Base-by-base conservation (phyloP, 2,113 vertebrate species). In the Callocephalon fimbriatum region DNA sequence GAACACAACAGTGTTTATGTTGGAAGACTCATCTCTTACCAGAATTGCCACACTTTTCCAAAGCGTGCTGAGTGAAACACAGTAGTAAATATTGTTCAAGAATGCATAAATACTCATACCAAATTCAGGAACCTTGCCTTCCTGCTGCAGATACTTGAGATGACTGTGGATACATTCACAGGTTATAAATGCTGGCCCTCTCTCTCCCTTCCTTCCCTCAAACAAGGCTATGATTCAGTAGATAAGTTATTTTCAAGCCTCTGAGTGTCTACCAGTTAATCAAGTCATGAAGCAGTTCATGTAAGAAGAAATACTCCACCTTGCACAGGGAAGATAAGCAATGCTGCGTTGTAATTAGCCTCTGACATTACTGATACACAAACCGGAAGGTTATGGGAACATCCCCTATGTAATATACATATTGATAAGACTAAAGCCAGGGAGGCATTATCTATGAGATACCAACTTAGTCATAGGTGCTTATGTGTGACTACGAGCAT, bases 191-290 rank as follows among this genome's bases (percentile, higher is more conserved):
- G 58, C 53, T 86, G 67, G 37, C 53, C 53, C 59, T 70, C 61
- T 79, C 87, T 74, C 74, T 77, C 68, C 70, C 94, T 95, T 72
- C 87, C 65, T 66, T 80, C 59, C 73, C 94, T 95, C 67, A 91
- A 61, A 61, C 48, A 76, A 70, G 53, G 50, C 85, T 83, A 44
- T 91, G 75, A 96, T 91, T 93, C 83, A 94, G 29, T 3, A 86
- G 48, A 77, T 83, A 77, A 94, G 67, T 63, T 77, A 51, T 29
- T 84, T 86, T 59, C 70, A 92, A n/a, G 32, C 27, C 59, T 66
- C 42, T 32, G 6, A 82, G 29, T 32, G n/a, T 53, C 73, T 65
- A 75, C 23, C 59, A 92, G 61, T 83, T 93, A 63, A 47, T 91
- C 51, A 81, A 63, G 62, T 85, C 50, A 70, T 2, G 12, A 35